Base-by-base conservation (phyloP, 2,888 invertebrate species). In the Emmelina monodactyla region DNA sequence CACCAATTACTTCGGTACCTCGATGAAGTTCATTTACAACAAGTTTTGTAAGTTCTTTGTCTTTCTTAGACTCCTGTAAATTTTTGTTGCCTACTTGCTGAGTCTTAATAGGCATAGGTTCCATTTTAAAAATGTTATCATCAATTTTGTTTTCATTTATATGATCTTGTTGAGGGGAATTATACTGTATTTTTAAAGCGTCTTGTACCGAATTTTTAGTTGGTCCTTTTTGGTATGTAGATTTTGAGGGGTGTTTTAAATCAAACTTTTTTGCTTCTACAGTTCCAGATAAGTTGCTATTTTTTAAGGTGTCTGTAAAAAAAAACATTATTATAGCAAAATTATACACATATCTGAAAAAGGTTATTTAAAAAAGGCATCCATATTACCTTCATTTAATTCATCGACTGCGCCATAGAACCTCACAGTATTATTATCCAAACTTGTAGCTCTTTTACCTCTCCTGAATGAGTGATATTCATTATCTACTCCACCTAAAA, bases 1-100 rank as follows among this genome's bases (percentile, higher is more conserved):
- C 68, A 9, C 78, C 78, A 31, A 79, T 65, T 2, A 56, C 42
- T 55, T 78, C 78, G 2, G 42, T 51, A 0, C 72, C 72, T 31
- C 41, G 45, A 45, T 62, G 65, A 10, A 79, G 45, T 45, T 78
- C 78, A 39, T 70, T 70, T 0, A 73, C 78, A 2, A 79, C 55
- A 10, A 76, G 37, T 38, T 73, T 71, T 1, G 78, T 73, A 10
- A 79, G 39, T 2, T 75, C 62, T 47, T 66, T 76, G 13, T 39
- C 40, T 33, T 42, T 47, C 40, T 62, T 56, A 9, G 62, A 62
- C n/a, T n/a, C n/a, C n/a, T n/a, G n/a, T n/a, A n/a, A n/a, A n/a
- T n/a, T n/a, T n/a, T n/a, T n/a, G n/a, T n/a, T n/a, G n/a, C n/a
- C n/a, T n/a, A n/a, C n/a, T n/a, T n/a, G n/a, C 29, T 58, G 46